Evolutionary conservation across 37 sponge, comb jelly and placozoan genomes (phyloP).

Genomic region (Geodia barretti): DNA sequence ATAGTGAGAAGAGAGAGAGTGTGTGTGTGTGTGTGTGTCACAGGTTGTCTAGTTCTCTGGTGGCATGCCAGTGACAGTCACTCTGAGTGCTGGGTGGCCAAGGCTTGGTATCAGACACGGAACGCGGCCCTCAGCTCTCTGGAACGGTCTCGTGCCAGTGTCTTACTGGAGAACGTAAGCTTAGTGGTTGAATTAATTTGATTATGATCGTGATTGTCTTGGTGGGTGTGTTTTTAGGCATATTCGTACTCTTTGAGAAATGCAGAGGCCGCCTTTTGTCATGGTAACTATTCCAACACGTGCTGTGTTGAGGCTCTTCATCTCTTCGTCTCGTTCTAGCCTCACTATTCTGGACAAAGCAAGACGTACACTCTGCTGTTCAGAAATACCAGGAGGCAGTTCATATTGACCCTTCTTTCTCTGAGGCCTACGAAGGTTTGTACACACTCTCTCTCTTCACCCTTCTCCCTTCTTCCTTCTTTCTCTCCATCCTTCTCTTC

Average conservation of each 20-base stretch:
- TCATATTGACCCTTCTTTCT: constrained; percentile 33
- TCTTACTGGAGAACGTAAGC: constrained; percentile 3
- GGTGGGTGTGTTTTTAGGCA: background rate
- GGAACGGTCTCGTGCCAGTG: background rate
- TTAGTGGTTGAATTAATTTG: no score
- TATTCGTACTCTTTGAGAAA: constrained; percentile 1
- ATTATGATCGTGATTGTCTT: no score
- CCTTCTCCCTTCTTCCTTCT: background rate
- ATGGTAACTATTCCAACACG: constrained; percentile 12
- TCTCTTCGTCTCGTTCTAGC: no score
- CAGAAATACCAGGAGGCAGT: constrained; percentile 21
- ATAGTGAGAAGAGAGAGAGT: no score
- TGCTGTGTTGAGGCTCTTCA: constrained; percentile 1
- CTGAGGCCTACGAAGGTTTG: constrained; percentile 51
- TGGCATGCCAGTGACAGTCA: constrained; percentile 5
- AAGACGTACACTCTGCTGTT: constrained; percentile 15
- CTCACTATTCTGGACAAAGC: constrained; percentile 16
- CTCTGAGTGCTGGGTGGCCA: constrained; percentile 29
- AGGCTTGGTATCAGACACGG: constrained; percentile 13
- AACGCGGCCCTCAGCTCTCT: background rate
- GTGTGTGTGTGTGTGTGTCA: background rate
- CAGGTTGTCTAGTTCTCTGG: background rate
- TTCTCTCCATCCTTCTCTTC: background rate
- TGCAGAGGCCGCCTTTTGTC: constrained; percentile 11
- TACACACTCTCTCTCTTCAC: background rate